Percentiles rank a stretch among this genome's conserved stretches.
These are phyloP conservation scores for Dufourea novaeangliae DNA, from an alignment of 1,140 invertebrate species.

Conservation along the genomic window DNA sequence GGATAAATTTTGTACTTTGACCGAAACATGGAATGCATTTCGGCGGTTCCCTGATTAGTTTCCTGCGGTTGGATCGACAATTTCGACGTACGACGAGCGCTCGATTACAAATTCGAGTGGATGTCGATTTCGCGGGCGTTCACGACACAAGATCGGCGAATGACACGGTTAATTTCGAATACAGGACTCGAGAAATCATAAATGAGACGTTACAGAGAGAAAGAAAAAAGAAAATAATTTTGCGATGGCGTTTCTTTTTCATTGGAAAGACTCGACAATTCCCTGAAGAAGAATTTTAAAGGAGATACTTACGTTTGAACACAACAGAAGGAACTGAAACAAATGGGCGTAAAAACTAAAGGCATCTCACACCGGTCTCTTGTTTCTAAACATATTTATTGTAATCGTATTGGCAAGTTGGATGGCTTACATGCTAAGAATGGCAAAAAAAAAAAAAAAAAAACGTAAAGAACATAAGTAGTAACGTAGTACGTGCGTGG, in stretches of 20 bases:
- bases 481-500: conserved; percentile 72
- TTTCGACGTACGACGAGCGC: conserved; percentile 41
- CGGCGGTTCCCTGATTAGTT: conserved; percentile 30
- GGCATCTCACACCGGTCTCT: conserved; percentile 54
- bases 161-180: too few relatives aligned
- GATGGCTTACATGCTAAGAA: conserved; percentile 78
- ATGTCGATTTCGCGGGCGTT: too few relatives aligned
- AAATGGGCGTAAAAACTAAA: conserved; percentile 57
- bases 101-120: not conserved
- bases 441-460: conserved; percentile 73
- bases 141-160: too few relatives aligned
- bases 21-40: conserved; percentile 26
- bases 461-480: conserved; percentile 66
- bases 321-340: conserved; percentile 59
- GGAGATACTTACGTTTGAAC: conserved; percentile 30
- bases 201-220: too few relatives aligned
- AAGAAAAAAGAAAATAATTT: not conserved
- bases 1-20: conserved; percentile 62
- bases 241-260: too few relatives aligned
- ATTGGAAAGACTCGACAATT: too few relatives aligned
- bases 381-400: conserved; percentile 79
- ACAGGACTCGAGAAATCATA: too few relatives aligned
- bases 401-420: conserved; percentile 79
- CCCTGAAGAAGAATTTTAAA: not conserved
- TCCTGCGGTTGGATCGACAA: not conserved